Conservation (phyloP, 2,113 vertebrate genomes). For the Holacanthus passer region DNA sequence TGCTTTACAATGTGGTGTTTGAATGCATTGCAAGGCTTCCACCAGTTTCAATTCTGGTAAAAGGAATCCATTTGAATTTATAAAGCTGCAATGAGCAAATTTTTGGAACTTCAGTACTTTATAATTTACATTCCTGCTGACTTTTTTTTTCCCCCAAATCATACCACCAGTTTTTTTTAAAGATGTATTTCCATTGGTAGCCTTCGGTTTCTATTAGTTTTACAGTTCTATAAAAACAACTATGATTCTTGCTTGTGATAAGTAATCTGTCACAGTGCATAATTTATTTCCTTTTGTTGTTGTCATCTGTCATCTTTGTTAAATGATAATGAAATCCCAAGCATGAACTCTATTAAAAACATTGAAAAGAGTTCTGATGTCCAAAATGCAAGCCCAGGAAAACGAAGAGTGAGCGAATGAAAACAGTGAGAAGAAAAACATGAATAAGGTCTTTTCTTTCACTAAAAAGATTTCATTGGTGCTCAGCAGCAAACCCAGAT, state of each 20-base stretch:
- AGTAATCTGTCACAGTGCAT: not conserved
- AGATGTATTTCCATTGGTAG: not conserved
- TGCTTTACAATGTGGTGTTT: conserved; percentile 44
- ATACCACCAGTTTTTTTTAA: not conserved
- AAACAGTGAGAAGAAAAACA: not conserved
- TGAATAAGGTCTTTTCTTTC: not conserved
- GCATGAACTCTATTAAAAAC: not conserved
- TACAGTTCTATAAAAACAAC: conserved; percentile 1
- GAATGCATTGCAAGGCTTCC: not conserved
- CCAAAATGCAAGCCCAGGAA: not conserved
- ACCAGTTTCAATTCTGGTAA: conserved; percentile 31
- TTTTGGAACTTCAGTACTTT: not conserved
- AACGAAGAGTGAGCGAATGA: not conserved
- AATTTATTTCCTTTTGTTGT: not conserved
- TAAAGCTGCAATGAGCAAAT: not conserved
- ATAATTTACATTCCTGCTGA: not conserved
- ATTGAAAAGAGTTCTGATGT: not conserved
- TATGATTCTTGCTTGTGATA: not conserved
- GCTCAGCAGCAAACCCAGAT: not conserved
- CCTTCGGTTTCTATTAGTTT: not conserved
- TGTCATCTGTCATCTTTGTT: conserved; percentile 2
- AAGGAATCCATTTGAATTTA: conserved; percentile 9
- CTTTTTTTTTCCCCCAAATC: not conserved
- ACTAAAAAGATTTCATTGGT: not conserved
- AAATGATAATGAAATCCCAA: not conserved